Conservation (phyloP, 2,113 vertebrate species). For the Takifugu bimaculatus region DNA sequence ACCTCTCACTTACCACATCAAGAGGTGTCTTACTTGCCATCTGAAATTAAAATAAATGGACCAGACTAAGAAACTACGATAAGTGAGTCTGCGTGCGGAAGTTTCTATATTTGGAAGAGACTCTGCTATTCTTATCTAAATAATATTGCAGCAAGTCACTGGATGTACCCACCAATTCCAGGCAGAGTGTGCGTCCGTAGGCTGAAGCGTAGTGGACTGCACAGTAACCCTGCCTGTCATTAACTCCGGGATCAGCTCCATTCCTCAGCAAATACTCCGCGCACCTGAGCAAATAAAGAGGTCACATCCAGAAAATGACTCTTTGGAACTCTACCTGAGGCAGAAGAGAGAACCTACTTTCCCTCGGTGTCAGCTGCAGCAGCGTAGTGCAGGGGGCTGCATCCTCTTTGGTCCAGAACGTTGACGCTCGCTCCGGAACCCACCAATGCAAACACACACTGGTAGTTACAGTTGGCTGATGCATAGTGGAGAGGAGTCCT, state of each 20-base stretch:
- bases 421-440: slow-evolving; percentile 94
- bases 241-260: slow-evolving; percentile 89
- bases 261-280: slow-evolving; percentile 96
- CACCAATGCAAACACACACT: slow-evolving; percentile 98
- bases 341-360: slow-evolving; percentile 78
- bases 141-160: background rate
- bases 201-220: slow-evolving; percentile 91
- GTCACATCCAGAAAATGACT: background rate
- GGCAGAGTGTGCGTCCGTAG: slow-evolving; percentile 74
- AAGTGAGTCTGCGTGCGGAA: background rate
- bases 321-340: background rate
- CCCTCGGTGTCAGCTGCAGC: slow-evolving; percentile 92
- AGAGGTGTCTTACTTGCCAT: slow-evolving; percentile 93
- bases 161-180: slow-evolving; percentile 71
- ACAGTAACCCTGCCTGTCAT: slow-evolving; percentile 92
- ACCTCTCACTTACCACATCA: slow-evolving; percentile 78
- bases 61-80: background rate
- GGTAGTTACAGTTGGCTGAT: slow-evolving; percentile 96
- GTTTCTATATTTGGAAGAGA: background rate
- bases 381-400: slow-evolving; percentile 92
- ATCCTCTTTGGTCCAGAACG: slow-evolving; percentile 92
- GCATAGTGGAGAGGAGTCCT: slow-evolving; percentile 96
- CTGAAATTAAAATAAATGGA: slow-evolving; percentile 73
- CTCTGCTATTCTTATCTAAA: background rate
- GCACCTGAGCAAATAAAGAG: slow-evolving; percentile 76